Evolutionary conservation across 2,113 vertebrate genomes (phyloP).

Genomic region (Misgurnus mizolepis): DNA sequence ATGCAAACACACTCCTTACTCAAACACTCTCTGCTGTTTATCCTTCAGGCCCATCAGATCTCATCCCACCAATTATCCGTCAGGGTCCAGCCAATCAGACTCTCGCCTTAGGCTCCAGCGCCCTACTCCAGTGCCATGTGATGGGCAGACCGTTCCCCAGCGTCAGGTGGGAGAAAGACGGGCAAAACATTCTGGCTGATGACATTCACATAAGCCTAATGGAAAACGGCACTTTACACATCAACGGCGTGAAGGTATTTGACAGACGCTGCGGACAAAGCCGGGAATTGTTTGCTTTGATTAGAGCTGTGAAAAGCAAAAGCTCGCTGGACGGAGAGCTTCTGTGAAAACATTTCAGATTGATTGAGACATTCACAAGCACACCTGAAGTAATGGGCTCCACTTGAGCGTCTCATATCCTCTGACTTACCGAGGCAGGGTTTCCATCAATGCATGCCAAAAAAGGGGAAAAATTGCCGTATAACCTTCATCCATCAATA

Average conservation of each 20-base stretch:
- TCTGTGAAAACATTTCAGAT: constrained; percentile 34
- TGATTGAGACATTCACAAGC: constrained; percentile 37
- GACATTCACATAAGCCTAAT: constrained; percentile 78
- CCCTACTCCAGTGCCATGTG: constrained; percentile 79
- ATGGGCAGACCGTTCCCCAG: constrained; percentile 74
- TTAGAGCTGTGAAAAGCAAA: constrained; percentile 33
- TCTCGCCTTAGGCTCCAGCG: constrained; percentile 71
- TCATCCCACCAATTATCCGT: constrained; percentile 78
- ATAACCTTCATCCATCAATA: constrained; percentile 18
- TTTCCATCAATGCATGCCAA: constrained; percentile 12
- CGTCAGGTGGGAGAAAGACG: constrained; percentile 88
- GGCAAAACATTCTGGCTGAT: constrained; percentile 75
- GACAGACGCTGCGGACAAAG: constrained; percentile 35
- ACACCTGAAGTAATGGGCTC: constrained; percentile 23
- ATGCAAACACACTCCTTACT: constrained; percentile 14
- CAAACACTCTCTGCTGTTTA: constrained; percentile 44
- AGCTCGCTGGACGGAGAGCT: constrained; percentile 23
- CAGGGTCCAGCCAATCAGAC: constrained; percentile 85
- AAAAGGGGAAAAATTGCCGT: not conserved
- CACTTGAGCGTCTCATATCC: constrained; percentile 49
- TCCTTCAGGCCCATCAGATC: constrained; percentile 72
- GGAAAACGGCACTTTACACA: constrained; percentile 88
- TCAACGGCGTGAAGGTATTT: constrained; percentile 79
- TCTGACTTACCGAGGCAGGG: constrained; percentile 60
- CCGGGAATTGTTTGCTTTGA: constrained; percentile 45